A percentile compares a stretch with the other conserved stretches of the same genome.
Evolutionary conservation across 2,888 invertebrate species (phyloP).

Genomic region (Aphelenchoides bicaudatus): DNA sequence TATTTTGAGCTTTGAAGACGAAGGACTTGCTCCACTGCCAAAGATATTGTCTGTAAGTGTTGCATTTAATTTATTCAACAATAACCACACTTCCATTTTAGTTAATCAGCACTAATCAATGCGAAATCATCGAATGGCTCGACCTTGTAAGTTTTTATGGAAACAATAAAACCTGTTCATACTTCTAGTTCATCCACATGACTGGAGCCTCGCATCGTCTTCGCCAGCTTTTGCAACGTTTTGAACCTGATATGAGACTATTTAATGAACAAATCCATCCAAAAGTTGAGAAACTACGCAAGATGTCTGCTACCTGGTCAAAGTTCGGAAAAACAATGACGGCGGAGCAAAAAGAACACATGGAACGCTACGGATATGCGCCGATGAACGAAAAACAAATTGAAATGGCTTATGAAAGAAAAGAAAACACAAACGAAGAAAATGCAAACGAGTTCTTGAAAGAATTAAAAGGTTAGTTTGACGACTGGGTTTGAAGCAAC

Average conservation of each 20-base stretch:
- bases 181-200: slow-evolving; percentile 21
- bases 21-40: slow-evolving; percentile 3
- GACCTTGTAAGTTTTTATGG: too few relatives aligned
- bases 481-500: background rate
- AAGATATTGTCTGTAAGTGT: background rate
- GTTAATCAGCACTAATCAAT: slow-evolving; percentile 10
- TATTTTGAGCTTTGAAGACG: background rate
- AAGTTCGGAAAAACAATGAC: slow-evolving; percentile 4
- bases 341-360: slow-evolving; percentile 20
- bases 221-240: background rate
- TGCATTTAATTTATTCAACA: background rate
- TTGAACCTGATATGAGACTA: background rate
- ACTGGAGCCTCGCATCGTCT: slow-evolving; percentile 21
- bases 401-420: slow-evolving; percentile 23
- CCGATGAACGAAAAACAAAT: slow-evolving; percentile 28
- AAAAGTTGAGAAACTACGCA: background rate
- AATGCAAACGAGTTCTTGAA: too few relatives aligned
- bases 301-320: slow-evolving; percentile 13
- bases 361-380: slow-evolving; percentile 32
- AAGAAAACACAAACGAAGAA: too few relatives aligned
- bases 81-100: background rate
- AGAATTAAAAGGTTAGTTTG: too few relatives aligned
- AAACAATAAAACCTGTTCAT: too few relatives aligned
- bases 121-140: slow-evolving; percentile 26
- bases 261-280: background rate